Evolutionary conservation across 2,113 vertebrate species (phyloP).

Genomic region (Lepidothrix coronata): DNA sequence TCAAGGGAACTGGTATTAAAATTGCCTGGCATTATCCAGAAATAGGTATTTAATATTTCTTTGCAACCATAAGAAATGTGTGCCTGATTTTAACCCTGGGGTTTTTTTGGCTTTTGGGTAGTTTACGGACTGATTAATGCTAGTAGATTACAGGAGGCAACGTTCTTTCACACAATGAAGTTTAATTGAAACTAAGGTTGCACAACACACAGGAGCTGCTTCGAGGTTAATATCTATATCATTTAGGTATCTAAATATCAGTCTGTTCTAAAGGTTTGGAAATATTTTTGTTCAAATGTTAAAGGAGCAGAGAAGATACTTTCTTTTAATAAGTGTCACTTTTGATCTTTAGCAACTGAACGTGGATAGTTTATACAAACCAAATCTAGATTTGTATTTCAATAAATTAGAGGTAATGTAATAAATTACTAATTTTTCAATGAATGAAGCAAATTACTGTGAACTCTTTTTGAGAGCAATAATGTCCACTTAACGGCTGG

Average conservation of each 20-base stretch:
- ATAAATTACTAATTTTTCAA: background rate
- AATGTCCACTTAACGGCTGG: background rate
- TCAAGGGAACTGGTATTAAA: background rate
- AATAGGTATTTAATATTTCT: background rate
- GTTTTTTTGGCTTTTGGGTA: background rate
- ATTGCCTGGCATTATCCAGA: background rate
- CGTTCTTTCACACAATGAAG: background rate
- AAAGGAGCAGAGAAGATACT: background rate
- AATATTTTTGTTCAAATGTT: background rate
- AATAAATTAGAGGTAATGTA: background rate
- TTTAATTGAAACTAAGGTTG: background rate
- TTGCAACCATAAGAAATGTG: background rate
- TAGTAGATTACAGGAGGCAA: background rate
- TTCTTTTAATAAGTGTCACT: background rate
- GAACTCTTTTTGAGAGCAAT: background rate
- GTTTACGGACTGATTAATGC: background rate
- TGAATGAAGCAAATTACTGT: background rate
- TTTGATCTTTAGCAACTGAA: background rate
- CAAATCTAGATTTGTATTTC: background rate
- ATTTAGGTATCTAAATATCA: background rate
- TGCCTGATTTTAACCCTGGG: background rate
- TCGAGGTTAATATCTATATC: background rate
- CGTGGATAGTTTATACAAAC: background rate
- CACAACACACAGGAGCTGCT: background rate
- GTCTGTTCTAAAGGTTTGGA: background rate